Conservation (phyloP, 2,797 vertebrate species). For the Pseudocheirus occidentalis region DNA sequence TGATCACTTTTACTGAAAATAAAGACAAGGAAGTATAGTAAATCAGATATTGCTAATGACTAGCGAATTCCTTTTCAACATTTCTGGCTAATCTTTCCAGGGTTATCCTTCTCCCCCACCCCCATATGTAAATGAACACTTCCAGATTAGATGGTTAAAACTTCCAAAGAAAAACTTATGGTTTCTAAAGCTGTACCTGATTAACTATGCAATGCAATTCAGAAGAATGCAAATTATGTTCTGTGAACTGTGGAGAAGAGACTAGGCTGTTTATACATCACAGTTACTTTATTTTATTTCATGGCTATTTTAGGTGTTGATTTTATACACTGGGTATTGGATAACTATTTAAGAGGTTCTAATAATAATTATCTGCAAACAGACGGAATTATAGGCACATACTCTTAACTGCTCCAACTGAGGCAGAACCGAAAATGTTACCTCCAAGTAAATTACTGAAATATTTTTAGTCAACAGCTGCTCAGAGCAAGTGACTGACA, state of each 20-base stretch:
- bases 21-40: conserved; percentile 14
- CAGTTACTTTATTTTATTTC: conserved; percentile 15
- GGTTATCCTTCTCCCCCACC: conserved; percentile 6
- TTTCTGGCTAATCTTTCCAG: conserved; percentile 41
- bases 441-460: conserved; percentile 63
- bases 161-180: neutral
- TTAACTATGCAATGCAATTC: neutral
- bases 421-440: conserved; percentile 64
- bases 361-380: conserved; percentile 45
- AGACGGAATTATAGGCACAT: conserved; percentile 40
- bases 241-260: conserved; percentile 31
- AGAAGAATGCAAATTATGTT: conserved; percentile 11
- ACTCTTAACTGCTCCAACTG: conserved; percentile 43
- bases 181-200: conserved; percentile 11
- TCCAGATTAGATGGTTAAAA: conserved; percentile 41
- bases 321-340: neutral
- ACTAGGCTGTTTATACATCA: neutral
- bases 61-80: conserved; percentile 25
- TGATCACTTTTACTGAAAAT: conserved; percentile 59
- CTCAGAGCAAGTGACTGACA: conserved; percentile 59
- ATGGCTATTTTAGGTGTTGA: conserved; percentile 41
- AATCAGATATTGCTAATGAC: conserved; percentile 26
- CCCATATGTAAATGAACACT: conserved; percentile 53
- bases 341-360: conserved; percentile 44
- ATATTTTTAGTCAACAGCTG: conserved; percentile 64